Conservation (phyloP, 2,888 invertebrate genomes). For the Diplazon laetatorius region DNA sequence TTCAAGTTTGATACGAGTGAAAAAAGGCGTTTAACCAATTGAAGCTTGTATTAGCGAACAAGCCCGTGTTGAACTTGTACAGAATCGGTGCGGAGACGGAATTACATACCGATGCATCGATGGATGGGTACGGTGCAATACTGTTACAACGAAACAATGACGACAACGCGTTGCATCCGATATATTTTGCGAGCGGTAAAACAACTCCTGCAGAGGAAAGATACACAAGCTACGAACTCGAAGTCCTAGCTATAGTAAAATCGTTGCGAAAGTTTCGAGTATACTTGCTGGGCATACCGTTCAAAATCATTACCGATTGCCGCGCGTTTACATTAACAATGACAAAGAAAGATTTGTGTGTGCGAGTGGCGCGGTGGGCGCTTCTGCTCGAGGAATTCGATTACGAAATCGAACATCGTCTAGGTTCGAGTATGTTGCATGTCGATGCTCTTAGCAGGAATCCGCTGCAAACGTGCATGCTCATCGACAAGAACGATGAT, state of each 20-base stretch:
- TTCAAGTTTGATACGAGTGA: constrained; percentile 44
- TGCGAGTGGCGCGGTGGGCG: constrained; percentile 67
- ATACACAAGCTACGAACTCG: constrained; percentile 67
- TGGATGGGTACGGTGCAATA: constrained; percentile 63
- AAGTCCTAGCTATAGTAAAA: constrained; percentile 67
- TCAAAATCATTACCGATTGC: constrained; percentile 69
- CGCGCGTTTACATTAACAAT: constrained; percentile 65
- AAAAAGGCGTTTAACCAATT: constrained; percentile 42
- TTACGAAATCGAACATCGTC: constrained; percentile 67
- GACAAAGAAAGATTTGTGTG: constrained; percentile 66
- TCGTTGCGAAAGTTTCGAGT: constrained; percentile 67
- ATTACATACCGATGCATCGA: constrained; percentile 58
- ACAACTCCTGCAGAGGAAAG: constrained; percentile 64
- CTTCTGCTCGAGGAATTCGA: constrained; percentile 67
- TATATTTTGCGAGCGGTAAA: constrained; percentile 70
- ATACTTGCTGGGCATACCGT: constrained; percentile 67
- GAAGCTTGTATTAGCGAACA: constrained; percentile 57
- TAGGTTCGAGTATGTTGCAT: constrained; percentile 66
- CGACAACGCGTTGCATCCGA: constrained; percentile 63
- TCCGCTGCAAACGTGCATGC: constrained; percentile 55
- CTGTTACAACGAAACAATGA: constrained; percentile 61
- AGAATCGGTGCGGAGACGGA: constrained; percentile 37
- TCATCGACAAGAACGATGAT: constrained; percentile 8
- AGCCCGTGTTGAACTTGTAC: constrained; percentile 20
- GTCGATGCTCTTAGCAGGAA: constrained; percentile 68